Percentiles rank a stretch among this genome's conserved stretches.
Evolutionary conservation across 2,113 vertebrate species (phyloP).

Genomic region (Silurus glanis): DNA sequence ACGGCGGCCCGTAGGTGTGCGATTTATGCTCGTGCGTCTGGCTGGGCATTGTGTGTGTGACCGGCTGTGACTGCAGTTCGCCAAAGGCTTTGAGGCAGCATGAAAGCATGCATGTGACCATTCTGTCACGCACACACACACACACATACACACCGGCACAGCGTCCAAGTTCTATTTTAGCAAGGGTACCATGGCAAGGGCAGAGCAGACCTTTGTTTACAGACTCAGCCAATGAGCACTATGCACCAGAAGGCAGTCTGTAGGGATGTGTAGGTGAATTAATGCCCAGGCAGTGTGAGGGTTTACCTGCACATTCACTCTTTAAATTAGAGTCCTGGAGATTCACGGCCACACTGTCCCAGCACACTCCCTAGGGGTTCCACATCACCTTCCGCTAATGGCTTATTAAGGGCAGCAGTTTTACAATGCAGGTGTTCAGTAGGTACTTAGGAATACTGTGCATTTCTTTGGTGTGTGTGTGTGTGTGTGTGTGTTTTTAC

Average conservation of each 20-base stretch:
- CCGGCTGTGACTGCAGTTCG: constrained; percentile 27
- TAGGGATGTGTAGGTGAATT: constrained; percentile 54
- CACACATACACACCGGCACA: constrained; percentile 6
- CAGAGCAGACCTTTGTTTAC: constrained; percentile 64
- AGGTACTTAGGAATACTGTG: background rate
- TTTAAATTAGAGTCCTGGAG: constrained; percentile 56
- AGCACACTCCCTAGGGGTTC: constrained; percentile 43
- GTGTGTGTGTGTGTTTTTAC: background rate
- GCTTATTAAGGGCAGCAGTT: constrained; percentile 57
- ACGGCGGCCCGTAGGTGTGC: constrained; percentile 31
- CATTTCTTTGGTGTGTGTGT: background rate
- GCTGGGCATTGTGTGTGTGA: constrained; percentile 30
- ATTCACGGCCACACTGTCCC: constrained; percentile 49
- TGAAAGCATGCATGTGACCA: constrained; percentile 14
- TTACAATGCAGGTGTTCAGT: constrained; percentile 49
- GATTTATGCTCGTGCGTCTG: background rate
- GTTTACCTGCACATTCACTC: constrained; percentile 44
- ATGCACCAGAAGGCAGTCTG: constrained; percentile 35
- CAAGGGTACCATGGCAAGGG: constrained; percentile 64
- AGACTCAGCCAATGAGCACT: constrained; percentile 44
- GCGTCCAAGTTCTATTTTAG: constrained; percentile 38
- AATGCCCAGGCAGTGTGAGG: constrained; percentile 44
- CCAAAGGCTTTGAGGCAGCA: constrained; percentile 7
- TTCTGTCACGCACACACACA: constrained; percentile 16
- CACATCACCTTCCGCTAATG: constrained; percentile 68